Conservation (phyloP, 2,888 invertebrate genomes). For the Celastrina argiolus region DNA sequence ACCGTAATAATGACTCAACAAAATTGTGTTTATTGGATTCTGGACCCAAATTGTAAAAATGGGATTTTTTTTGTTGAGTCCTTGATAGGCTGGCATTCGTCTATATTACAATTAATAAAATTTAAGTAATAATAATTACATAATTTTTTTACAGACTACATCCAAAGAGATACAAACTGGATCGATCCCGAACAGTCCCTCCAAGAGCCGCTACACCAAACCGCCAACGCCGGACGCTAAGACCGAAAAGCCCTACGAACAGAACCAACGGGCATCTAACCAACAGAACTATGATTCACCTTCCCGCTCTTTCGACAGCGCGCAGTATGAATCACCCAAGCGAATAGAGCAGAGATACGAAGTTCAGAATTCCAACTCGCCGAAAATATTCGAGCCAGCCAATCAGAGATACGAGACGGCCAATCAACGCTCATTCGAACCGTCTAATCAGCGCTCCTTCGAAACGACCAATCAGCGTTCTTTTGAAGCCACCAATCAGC, state of each 20-base stretch:
- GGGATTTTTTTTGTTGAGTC: too few species aligned
- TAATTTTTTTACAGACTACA: conserved; percentile 14
- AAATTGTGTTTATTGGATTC: too few species aligned
- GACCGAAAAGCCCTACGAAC: conserved; percentile 20
- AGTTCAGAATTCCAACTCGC: conserved; percentile 28
- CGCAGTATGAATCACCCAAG: conserved; percentile 31
- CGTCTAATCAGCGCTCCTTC: conserved; percentile 37
- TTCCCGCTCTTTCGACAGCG: conserved; percentile 24
- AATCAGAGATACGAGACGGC: conserved; percentile 25
- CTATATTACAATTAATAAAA: too few species aligned
- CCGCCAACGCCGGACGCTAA: conserved; percentile 26
- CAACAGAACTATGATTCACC: conserved; percentile 31
- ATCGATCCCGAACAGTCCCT: conserved; percentile 34
- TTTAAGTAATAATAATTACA: too few species aligned
- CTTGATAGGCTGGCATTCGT: too few species aligned
- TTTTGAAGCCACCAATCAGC: conserved; percentile 35
- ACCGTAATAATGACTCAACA: too few species aligned
- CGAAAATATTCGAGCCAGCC: conserved; percentile 17
- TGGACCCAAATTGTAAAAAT: too few species aligned
- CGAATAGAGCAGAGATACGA: conserved; percentile 29
- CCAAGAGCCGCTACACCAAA: conserved; percentile 26
- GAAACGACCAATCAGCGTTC: conserved; percentile 36
- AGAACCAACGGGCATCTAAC: conserved; percentile 16
- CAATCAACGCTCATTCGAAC: conserved; percentile 39
- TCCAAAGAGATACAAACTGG: conserved; percentile 25